Percentiles rank a stretch among this genome's conserved stretches.
Evolutionary conservation across 2,797 vertebrate species (phyloP).

Genomic region (Crypturellus tataupa): DNA sequence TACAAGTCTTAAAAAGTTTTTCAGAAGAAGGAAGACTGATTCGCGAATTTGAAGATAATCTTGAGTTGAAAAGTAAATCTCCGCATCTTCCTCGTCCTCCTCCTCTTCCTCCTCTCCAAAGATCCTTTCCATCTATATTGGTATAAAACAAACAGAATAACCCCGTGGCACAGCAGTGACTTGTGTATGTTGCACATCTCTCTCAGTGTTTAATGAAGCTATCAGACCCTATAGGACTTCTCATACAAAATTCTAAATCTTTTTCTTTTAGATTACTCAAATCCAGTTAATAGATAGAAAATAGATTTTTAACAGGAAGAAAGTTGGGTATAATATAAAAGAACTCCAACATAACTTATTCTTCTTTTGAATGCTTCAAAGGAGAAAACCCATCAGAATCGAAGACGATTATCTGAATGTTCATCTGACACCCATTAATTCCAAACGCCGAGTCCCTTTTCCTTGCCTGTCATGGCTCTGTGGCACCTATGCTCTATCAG

Average conservation of each 20-base stretch:
- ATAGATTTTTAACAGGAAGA: not conserved
- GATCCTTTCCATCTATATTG: conserved; percentile 70
- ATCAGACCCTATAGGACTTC: not conserved
- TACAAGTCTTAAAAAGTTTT: conserved; percentile 88
- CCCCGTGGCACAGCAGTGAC: not conserved
- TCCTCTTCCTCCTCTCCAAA: conserved; percentile 78
- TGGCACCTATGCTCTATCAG: accelerated
- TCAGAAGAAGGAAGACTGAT: conserved; percentile 83
- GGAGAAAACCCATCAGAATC: not conserved
- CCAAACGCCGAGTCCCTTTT: not conserved
- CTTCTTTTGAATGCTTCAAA: not conserved
- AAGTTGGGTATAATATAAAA: not conserved
- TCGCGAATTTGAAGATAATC: conserved; percentile 86
- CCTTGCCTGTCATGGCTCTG: not conserved
- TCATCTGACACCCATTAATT: not conserved
- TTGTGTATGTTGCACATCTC: not conserved
- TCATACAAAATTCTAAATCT: not conserved
- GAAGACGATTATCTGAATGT: not conserved
- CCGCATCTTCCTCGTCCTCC: conserved; percentile 81
- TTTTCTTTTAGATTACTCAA: not conserved
- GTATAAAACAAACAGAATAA: not conserved
- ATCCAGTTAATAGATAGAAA: accelerated
- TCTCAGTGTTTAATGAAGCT: not conserved
- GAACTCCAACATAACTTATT: not conserved
- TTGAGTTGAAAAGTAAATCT: conserved; percentile 82